Conservation (phyloP, 2,888 invertebrate genomes). For the Callinectes sapidus region DNA sequence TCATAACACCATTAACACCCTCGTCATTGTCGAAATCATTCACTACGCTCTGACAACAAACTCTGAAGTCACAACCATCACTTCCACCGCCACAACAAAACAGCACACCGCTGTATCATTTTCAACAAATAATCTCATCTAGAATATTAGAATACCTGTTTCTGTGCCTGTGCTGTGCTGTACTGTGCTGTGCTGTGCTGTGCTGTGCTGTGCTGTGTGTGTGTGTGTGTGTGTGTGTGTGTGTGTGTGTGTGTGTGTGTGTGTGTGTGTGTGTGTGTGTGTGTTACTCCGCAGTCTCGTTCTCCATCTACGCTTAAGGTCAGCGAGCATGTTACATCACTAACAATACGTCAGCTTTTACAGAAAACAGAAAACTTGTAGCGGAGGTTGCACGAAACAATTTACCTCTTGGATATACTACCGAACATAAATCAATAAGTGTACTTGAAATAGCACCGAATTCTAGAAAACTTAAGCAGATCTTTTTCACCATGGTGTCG, state of each 20-base stretch:
- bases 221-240: constrained; percentile 25
- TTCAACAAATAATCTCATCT: too few relatives aligned
- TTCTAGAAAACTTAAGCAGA: too few relatives aligned
- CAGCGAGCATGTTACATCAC: background rate
- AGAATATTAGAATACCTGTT: background rate
- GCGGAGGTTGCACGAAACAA: background rate
- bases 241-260: constrained; percentile 25
- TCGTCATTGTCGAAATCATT: too few relatives aligned
- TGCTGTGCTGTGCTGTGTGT: constrained; percentile 25
- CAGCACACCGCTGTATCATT: background rate
- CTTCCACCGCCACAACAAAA: too few relatives aligned
- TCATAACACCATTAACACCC: too few relatives aligned
- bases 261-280: constrained; percentile 22
- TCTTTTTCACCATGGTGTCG: too few relatives aligned
- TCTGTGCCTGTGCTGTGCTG: background rate
- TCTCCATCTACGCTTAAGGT: background rate
- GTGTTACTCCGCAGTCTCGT: background rate
- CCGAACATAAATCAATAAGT: background rate
- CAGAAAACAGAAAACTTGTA: background rate
- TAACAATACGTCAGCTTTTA: background rate
- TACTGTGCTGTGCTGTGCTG: background rate
- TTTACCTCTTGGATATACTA: background rate
- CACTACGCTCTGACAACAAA: too few relatives aligned
- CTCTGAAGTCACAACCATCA: too few relatives aligned
- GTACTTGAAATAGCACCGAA: background rate